Percentiles rank a stretch among this genome's conserved stretches.
These are phyloP conservation scores for Eueides isabella DNA, from an alignment of 1,140 invertebrate species.

Conservation along the genomic window DNA sequence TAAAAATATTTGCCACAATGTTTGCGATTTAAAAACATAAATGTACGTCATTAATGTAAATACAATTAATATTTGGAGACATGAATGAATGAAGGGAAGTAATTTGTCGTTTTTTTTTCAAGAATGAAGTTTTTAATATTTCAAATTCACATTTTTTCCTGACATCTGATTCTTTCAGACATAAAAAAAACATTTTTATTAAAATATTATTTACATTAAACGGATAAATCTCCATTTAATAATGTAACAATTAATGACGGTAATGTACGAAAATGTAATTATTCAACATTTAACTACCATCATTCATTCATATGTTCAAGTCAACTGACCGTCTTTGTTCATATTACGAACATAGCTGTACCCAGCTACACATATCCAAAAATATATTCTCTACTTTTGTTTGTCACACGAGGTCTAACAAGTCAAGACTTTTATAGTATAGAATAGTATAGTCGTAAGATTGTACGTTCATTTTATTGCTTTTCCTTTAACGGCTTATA, in stretches of 20 bases:
- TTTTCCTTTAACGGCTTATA: background rate
- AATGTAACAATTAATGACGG: too few relatives aligned
- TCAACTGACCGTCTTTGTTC: background rate
- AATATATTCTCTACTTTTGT: constrained; percentile 16
- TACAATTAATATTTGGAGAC: background rate
- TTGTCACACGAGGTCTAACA: background rate
- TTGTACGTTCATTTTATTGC: constrained; percentile 9
- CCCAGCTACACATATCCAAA: constrained; percentile 21
- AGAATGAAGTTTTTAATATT: too few relatives aligned
- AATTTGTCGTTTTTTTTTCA: too few relatives aligned
- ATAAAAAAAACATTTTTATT: too few relatives aligned
- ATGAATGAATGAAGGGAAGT: background rate
- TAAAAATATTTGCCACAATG: background rate
- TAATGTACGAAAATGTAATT: too few relatives aligned
- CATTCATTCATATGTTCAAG: background rate
- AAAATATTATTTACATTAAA: too few relatives aligned
- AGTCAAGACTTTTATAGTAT: constrained; percentile 6
- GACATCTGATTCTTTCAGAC: too few relatives aligned
- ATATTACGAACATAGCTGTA: constrained; percentile 5
- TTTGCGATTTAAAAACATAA: background rate
- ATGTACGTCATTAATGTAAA: background rate
- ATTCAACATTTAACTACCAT: background rate
- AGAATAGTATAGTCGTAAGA: background rate
- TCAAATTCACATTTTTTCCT: too few relatives aligned
- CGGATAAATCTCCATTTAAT: too few relatives aligned